phyloP scores from a whole-genome alignment of 2,888 invertebrate species.

The Eupithecia pulchellata region DNA sequence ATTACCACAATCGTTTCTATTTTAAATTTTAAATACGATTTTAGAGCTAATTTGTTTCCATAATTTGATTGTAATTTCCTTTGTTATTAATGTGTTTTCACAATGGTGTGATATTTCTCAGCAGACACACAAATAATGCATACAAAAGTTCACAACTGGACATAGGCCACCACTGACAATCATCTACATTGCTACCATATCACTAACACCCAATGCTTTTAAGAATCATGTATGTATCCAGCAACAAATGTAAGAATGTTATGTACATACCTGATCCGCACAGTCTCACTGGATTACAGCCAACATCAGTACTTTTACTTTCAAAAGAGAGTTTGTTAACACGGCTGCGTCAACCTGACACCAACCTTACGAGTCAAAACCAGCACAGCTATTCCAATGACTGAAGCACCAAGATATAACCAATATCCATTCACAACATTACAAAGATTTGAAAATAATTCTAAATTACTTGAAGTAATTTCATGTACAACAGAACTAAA shows the following conservation, averaged over 20 bases:
- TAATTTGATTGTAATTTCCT: too few species aligned
- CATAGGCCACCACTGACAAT: not conserved
- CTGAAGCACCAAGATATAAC: slow-evolving; percentile 58
- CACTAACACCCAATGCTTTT: not conserved
- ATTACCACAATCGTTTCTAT: too few species aligned
- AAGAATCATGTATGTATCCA: not conserved
- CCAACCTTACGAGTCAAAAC: slow-evolving; percentile 51
- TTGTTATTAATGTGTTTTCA: too few species aligned
- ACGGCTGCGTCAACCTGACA: slow-evolving; percentile 48
- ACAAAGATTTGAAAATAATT: slow-evolving; percentile 64
- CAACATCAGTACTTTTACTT: slow-evolving; percentile 63
- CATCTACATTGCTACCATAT: not conserved
- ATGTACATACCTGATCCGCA: slow-evolving; percentile 54
- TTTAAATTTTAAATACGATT: too few species aligned
- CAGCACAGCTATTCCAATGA: slow-evolving; percentile 55
- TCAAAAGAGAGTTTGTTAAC: slow-evolving; percentile 49
- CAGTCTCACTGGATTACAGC: slow-evolving; percentile 52
- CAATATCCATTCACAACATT: slow-evolving; percentile 60
- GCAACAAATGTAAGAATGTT: not conserved
- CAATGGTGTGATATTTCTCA: not conserved
- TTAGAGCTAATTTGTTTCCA: too few species aligned
- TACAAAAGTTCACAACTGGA: not conserved
- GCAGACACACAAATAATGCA: not conserved
- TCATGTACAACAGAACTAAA: slow-evolving; percentile 74
- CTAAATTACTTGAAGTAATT: slow-evolving; percentile 70